These are phyloP conservation scores for Turritopsis dohrnii DNA, from an alignment of 30 jellyfish, hydroid and myxozoan species.

Conservation along the genomic window DNA sequence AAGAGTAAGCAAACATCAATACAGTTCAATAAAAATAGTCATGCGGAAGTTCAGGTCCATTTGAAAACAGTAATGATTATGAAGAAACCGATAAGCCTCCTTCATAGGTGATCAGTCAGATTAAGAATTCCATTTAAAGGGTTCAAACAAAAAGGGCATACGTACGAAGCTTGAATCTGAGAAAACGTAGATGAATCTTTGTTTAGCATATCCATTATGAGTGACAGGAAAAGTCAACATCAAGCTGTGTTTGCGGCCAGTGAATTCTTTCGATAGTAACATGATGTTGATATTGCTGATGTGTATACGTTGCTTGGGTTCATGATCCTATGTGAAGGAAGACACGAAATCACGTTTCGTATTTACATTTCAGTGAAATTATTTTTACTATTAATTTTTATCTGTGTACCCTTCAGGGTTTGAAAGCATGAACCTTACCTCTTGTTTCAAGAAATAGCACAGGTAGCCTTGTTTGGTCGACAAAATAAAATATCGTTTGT, in stretches of 20 bases:
- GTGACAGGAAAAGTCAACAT: conserved; percentile 30
- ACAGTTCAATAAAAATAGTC: no score
- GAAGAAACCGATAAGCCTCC: not conserved
- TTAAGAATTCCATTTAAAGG: no score
- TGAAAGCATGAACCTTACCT: conserved; percentile 32
- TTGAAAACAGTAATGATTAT: no score
- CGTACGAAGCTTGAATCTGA: conserved; percentile 38
- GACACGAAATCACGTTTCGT: not conserved
- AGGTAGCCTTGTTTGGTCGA: conserved; percentile 57
- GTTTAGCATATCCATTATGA: conserved; percentile 16
- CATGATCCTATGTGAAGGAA: conserved; percentile 17
- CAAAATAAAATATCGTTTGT: conserved; percentile 52
- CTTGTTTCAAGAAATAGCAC: conserved; percentile 47
- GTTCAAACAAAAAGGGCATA: no score
- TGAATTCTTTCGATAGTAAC: conserved; percentile 16
- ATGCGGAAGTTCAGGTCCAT: no score
- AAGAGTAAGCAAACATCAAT: no score
- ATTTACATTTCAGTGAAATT: not conserved
- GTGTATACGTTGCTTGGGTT: conserved; percentile 31
- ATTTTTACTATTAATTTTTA: no score
- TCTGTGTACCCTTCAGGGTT: no score
- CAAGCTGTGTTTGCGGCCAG: conserved; percentile 29
- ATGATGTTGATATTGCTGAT: conserved; percentile 19
- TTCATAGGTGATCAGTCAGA: not conserved
- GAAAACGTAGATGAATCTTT: conserved; percentile 15